phyloP scores from a whole-genome alignment of 2,113 vertebrate genomes.

The Trematomus loennbergii region DNA sequence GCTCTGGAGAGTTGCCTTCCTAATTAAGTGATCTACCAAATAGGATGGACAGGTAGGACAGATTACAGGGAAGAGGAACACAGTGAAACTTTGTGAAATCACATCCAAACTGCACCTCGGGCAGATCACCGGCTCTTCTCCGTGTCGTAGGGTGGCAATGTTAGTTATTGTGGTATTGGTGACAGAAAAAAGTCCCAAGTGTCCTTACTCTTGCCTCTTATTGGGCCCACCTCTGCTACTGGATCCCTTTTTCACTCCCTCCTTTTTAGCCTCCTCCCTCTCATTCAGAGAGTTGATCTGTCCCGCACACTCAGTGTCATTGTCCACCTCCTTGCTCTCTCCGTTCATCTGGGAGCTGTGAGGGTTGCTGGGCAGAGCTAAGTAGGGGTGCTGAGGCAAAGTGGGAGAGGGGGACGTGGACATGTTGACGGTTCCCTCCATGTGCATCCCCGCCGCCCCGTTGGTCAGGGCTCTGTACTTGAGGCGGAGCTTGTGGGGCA shows the following conservation, averaged over 20 bases:
- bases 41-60: conserved; percentile 55
- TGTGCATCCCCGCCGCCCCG: conserved; percentile 64
- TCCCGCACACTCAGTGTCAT: conserved; percentile 49
- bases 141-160: conserved; percentile 47
- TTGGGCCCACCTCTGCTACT: conserved; percentile 55
- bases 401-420: conserved; percentile 66
- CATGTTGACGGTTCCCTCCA: conserved; percentile 42
- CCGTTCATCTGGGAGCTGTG: conserved; percentile 50
- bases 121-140: conserved; percentile 36
- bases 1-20: conserved; percentile 59
- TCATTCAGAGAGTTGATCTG: conserved; percentile 43
- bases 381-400: conserved; percentile 83
- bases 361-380: conserved; percentile 78
- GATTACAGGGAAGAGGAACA: conserved; percentile 60
- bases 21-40: conserved; percentile 36
- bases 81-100: conserved; percentile 71
- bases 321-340: conserved; percentile 72
- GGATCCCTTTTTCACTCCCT: conserved; percentile 71
- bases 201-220: conserved; percentile 74
- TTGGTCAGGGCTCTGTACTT: conserved; percentile 83
- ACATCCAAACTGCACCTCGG: conserved; percentile 57
- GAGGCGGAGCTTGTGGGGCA: conserved; percentile 89
- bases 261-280: conserved; percentile 62
- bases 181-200: conserved; percentile 13
- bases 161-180: conserved; percentile 31